phyloP scores from a whole-genome alignment of 2,797 vertebrate genomes.

The Varecia variegata region DNA sequence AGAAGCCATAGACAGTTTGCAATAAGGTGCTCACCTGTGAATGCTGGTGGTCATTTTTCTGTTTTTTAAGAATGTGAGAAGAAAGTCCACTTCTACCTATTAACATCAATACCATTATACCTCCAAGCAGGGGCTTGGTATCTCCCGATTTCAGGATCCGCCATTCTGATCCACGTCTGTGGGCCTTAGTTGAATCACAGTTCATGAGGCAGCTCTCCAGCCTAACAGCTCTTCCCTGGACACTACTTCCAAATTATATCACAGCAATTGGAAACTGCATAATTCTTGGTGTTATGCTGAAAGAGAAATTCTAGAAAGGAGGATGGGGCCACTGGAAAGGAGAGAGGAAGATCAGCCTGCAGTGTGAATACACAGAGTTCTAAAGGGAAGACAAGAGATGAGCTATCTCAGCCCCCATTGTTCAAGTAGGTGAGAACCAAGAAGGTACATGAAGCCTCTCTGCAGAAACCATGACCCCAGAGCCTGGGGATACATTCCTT shows the following conservation, averaged over 20 bases:
- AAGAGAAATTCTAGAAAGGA: background rate
- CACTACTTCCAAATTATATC: constrained; percentile 29
- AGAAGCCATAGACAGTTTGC: background rate
- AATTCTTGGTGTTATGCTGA: background rate
- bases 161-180: background rate
- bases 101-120: background rate
- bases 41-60: background rate
- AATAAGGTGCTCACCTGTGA: background rate
- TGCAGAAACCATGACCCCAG: background rate
- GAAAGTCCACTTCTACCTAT: background rate
- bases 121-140: background rate
- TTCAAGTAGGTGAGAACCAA: background rate
- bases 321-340: background rate
- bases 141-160: background rate
- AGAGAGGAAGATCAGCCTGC: background rate
- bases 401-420: background rate
- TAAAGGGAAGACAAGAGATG: background rate
- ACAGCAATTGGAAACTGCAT: constrained; percentile 30
- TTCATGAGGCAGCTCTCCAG: constrained; percentile 67
- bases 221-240: constrained; percentile 62
- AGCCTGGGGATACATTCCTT: background rate
- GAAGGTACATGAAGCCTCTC: background rate
- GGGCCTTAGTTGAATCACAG: constrained; percentile 69
- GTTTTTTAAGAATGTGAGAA: background rate
- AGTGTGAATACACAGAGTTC: background rate